Evolutionary conservation across 64 coral and sea anemone genomes (phyloP).

Genomic region (Actinia equina): DNA sequence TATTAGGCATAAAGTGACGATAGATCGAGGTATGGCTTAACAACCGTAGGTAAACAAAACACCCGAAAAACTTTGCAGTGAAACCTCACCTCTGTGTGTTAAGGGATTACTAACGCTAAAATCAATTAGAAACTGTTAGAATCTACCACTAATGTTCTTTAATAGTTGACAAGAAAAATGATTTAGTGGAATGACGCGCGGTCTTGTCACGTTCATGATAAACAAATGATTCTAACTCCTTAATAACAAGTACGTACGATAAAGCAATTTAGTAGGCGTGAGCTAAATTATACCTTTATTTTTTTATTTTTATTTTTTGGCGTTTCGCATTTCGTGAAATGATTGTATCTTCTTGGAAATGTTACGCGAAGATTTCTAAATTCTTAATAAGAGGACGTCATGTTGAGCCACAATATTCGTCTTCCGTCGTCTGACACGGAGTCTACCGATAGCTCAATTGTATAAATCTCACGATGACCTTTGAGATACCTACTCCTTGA

Average conservation of each 20-base stretch:
- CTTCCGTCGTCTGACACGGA: neutral
- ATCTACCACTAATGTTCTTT: neutral
- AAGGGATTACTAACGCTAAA: neutral
- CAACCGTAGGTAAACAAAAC: too few species aligned
- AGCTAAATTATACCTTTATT: neutral
- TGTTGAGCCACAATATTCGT: neutral
- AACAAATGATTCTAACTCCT: neutral
- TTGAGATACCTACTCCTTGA: neutral
- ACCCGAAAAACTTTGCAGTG: neutral
- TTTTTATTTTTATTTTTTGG: neutral
- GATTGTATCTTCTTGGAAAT: neutral
- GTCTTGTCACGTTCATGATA: neutral
- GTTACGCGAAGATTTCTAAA: neutral
- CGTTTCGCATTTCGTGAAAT: neutral
- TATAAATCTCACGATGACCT: neutral
- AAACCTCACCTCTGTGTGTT: neutral
- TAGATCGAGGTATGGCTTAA: neutral
- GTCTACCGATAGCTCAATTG: neutral
- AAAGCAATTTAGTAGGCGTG: neutral
- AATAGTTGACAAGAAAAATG: neutral
- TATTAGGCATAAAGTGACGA: neutral
- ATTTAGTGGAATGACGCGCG: neutral
- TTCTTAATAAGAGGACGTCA: neutral
- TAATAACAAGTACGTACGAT: neutral
- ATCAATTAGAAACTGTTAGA: neutral